Evolutionary conservation across 2,113 vertebrate genomes (phyloP), one percentile per base, ranked within the genome.

Genomic region (Semnornis frantzii): DNA sequence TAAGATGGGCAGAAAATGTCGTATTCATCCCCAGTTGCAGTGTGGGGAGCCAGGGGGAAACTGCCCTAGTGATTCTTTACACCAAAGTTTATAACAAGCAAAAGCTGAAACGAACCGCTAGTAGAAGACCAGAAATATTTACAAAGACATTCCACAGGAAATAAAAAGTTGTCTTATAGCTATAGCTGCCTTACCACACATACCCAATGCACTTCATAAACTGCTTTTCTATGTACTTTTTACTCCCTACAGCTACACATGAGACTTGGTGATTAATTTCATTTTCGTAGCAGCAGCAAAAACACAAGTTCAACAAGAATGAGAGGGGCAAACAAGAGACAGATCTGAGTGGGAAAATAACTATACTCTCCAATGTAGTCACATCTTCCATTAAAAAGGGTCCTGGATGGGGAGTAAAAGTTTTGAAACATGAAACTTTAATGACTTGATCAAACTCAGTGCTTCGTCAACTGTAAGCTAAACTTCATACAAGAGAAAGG

Each of bases 341-440:
- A 54, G 28, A 39, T 24, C 50, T 25, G 15, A 62, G 12, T 2
- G 4, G 19, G 8, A 2, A 55, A 63, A 63, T 93, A 59, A 59
- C n/a, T 42, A 13, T 15, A 12, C 42, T 91, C 76, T 88, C 74
- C 52, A 66, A 59, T 27, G 73, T 17, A 44, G 91, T 69, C 72
- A 50, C 59, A 73, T 59, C 44, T 65, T 21, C 19, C 37, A 11
- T 90, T 84, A 55, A 25, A 74, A 54, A 52, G n/a, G 15, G 82
- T 87, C 78, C 95, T 83, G 70, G 62, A 74, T 33, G 55, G 82
- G 72, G 93, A 82, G 68, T 82, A 85, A 92, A 87, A 30, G 66
- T 89, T 97, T 95, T 73, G 75, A 75, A 78, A 92, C 75, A 68
- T 93, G 96, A 93, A 95, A 92, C 52, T 94, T 94, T 86, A 95